These are phyloP conservation scores for Pseudochirops corinnae DNA, from an alignment of 2,797 vertebrate genomes.

Conservation along the genomic window DNA sequence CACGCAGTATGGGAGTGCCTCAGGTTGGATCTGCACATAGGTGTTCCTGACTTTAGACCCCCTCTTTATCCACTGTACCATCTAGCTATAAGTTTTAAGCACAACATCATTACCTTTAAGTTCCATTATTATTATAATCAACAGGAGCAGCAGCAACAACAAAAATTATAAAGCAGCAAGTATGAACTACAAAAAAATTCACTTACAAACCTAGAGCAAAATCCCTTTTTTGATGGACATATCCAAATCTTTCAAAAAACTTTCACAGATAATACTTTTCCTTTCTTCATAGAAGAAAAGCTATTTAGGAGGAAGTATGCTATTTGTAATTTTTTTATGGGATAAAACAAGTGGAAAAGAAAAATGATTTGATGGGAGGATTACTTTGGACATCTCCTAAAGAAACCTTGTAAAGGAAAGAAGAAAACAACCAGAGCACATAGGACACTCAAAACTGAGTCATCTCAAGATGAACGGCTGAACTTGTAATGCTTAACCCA, in stretches of 20 bases:
- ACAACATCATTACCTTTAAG: not conserved
- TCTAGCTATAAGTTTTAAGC: not conserved
- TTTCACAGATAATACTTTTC: not conserved
- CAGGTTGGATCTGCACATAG: not conserved
- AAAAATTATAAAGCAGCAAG: not conserved
- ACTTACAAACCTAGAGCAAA: not conserved
- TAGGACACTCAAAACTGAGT: not conserved
- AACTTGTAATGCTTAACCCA: not conserved
- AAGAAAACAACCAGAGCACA: not conserved
- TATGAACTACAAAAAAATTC: constrained; percentile 2
- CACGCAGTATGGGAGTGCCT: not conserved
- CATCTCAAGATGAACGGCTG: not conserved
- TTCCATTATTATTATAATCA: constrained; percentile 27
- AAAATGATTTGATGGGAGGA: not conserved
- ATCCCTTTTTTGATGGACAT: not conserved
- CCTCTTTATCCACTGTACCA: not conserved
- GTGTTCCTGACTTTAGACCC: not conserved
- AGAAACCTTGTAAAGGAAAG: not conserved
- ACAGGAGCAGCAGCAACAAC: not conserved
- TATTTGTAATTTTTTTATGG: constrained; percentile 25
- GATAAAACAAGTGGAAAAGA: constrained; percentile 11
- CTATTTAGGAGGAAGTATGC: not conserved
- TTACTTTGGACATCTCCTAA: not conserved
- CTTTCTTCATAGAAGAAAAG: constrained; percentile 30
- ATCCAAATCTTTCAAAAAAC: not conserved